A percentile compares a stretch with the other conserved stretches of the same genome.
These are phyloP conservation scores for Norana najaformis DNA, from an alignment of 2,888 invertebrate genomes.

Conservation along the genomic window DNA sequence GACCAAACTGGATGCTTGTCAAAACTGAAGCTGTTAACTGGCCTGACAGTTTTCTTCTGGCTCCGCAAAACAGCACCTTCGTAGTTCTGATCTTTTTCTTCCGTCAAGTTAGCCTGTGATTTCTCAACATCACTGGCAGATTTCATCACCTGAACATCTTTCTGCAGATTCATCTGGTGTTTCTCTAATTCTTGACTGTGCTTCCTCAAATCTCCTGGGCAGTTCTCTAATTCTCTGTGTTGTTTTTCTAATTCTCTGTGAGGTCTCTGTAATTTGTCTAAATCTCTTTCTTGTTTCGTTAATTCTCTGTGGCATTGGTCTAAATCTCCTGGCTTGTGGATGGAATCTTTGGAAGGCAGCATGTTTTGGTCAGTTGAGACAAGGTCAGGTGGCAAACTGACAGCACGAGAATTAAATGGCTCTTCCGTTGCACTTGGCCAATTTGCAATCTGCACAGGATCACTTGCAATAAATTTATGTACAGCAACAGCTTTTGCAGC, in stretches of 20 bases:
- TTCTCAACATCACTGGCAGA: neutral
- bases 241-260: neutral
- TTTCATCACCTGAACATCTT: neutral
- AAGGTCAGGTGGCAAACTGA: neutral
- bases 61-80: neutral
- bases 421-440: neutral
- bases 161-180: neutral
- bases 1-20: neutral
- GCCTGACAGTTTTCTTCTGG: neutral
- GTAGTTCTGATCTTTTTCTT: neutral
- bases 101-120: neutral
- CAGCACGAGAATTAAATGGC: neutral
- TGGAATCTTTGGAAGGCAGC: neutral
- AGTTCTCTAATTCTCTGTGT: constrained; percentile 6
- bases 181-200: neutral
- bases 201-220: neutral
- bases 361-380: neutral
- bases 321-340: neutral
- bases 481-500: neutral
- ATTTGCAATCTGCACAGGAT: neutral
- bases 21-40: neutral
- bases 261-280: neutral
- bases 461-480: neutral
- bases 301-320: neutral
- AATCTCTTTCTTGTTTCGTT: neutral